Evolutionary conservation across 2,113 vertebrate genomes (phyloP).

Genomic region (Dicentrarchus labrax): DNA sequence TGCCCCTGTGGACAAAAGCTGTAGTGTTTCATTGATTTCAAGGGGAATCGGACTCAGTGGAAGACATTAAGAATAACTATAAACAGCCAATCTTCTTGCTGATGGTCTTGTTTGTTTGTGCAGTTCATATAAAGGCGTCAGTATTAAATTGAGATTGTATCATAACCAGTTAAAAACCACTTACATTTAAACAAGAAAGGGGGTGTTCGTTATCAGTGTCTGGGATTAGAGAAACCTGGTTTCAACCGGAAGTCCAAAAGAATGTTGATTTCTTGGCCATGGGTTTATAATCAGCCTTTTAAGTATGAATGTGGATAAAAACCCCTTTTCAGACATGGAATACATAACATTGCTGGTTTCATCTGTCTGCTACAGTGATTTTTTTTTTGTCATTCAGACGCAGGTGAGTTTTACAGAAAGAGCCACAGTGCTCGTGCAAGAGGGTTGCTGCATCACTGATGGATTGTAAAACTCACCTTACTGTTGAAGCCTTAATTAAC

Average conservation of each 20-base stretch:
- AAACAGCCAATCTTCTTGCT: too few relatives aligned
- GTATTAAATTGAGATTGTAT: too few relatives aligned
- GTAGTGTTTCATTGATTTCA: too few relatives aligned
- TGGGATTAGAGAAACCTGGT: neutral
- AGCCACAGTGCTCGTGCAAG: neutral
- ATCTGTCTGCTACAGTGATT: neutral
- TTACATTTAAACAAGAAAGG: too few relatives aligned
- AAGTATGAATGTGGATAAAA: neutral
- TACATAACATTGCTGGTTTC: neutral
- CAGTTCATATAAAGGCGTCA: too few relatives aligned
- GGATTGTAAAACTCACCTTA: neutral
- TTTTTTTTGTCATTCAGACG: neutral
- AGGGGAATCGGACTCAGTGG: too few relatives aligned
- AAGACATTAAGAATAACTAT: too few relatives aligned
- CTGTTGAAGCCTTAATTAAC: neutral
- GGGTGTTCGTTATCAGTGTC: too few relatives aligned
- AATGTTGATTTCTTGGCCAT: neutral
- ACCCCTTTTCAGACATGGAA: neutral
- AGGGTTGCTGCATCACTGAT: too few relatives aligned
- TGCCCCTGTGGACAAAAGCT: too few relatives aligned
- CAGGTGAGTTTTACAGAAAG: neutral
- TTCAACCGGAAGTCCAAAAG: neutral
- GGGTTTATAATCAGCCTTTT: neutral
- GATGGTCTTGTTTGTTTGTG: too few relatives aligned
- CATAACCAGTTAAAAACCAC: too few relatives aligned